phyloP scores from a whole-genome alignment of 2,113 vertebrate genomes.

The Cheirogaleus medius region DNA sequence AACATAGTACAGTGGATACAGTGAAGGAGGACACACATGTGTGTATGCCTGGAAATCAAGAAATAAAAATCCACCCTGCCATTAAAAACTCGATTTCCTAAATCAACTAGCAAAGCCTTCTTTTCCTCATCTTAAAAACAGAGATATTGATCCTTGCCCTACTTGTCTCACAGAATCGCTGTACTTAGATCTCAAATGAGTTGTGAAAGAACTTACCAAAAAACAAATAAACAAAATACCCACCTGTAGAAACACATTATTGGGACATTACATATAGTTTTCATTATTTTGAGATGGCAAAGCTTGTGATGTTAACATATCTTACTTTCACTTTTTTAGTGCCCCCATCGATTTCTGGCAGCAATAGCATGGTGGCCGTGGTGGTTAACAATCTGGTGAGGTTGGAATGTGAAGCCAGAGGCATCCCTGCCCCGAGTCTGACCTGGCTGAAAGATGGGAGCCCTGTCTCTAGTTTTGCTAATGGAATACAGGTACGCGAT shows the following conservation, averaged over 20 bases:
- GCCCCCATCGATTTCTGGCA: conserved; percentile 92
- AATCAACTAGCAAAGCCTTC: not conserved
- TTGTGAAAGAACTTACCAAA: not conserved
- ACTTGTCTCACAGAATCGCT: not conserved
- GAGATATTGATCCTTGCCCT: not conserved
- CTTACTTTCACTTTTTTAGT: conserved; percentile 76
- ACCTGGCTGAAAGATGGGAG: conserved; percentile 98
- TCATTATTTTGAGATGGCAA: not conserved
- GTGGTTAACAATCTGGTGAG: conserved; percentile 92
- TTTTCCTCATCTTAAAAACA: not conserved
- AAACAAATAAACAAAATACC: not conserved
- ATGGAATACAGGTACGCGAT: conserved; percentile 91
- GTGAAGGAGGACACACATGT: not conserved
- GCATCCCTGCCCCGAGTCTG: conserved; percentile 93
- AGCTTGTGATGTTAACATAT: not conserved
- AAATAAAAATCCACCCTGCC: not conserved
- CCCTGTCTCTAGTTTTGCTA: conserved; percentile 91
- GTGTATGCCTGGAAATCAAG: not conserved
- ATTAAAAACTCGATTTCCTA: not conserved
- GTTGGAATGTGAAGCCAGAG: conserved; percentile 94
- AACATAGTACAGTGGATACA: not conserved
- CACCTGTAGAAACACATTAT: not conserved
- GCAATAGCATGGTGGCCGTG: conserved; percentile 87
- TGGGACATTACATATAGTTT: not conserved
- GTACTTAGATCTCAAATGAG: not conserved